Evolutionary conservation across 2,888 invertebrate species (phyloP).

Genomic region (Phymatocera aterrima): DNA sequence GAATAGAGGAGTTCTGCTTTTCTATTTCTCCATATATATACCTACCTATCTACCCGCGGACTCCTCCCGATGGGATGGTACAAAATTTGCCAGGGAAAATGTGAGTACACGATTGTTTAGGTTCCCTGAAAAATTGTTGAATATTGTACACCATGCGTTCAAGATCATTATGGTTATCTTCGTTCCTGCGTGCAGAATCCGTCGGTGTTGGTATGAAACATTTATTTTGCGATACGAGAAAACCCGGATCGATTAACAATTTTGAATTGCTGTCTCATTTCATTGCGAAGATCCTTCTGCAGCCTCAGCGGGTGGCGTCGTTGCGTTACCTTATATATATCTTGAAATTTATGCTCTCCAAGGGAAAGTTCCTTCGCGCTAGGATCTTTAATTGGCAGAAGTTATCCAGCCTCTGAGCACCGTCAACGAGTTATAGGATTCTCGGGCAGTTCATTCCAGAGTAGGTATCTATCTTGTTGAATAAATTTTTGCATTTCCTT

Average conservation of each 20-base stretch:
- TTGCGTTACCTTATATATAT: constrained; percentile 19
- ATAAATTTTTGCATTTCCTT: neutral
- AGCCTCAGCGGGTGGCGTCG: constrained; percentile 32
- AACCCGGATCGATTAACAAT: neutral
- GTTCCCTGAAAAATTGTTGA: neutral
- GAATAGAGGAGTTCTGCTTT: constrained; percentile 17
- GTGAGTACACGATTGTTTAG: neutral
- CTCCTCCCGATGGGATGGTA: neutral
- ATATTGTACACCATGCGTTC: neutral
- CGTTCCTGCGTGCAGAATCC: neutral
- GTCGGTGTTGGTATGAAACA: neutral
- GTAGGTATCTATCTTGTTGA: neutral
- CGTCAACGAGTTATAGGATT: constrained; percentile 16
- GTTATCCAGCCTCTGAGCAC: constrained; percentile 24
- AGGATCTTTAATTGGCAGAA: constrained; percentile 39
- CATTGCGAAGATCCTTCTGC: neutral
- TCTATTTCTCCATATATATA: neutral
- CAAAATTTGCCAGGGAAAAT: neutral
- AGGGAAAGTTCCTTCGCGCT: constrained; percentile 19
- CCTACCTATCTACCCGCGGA: neutral
- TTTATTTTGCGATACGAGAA: neutral
- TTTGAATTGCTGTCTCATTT: neutral
- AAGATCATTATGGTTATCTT: neutral
- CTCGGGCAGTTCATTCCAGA: neutral
- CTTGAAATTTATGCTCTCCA: constrained; percentile 26